Conservation (phyloP, 2,113 vertebrate genomes). For the Galemys pyrenaicus region DNA sequence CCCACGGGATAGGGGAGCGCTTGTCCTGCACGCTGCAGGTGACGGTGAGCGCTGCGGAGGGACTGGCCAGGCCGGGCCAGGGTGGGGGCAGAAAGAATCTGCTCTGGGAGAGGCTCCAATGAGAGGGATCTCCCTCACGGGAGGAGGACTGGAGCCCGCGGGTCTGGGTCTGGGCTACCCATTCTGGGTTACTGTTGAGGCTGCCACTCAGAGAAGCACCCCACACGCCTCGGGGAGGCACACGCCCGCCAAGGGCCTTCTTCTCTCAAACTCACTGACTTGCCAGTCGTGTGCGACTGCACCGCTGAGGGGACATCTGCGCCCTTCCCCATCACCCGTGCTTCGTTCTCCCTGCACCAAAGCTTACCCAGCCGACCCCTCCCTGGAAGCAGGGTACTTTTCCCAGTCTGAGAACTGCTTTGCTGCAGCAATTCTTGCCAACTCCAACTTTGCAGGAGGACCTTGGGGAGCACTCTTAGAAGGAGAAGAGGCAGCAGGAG, state of each 20-base stretch:
- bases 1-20: background rate
- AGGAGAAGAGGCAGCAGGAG: background rate
- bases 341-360: too few species aligned
- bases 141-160: background rate
- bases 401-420: too few species aligned
- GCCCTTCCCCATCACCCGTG: too few species aligned
- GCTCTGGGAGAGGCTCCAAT: background rate
- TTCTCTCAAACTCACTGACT: too few species aligned
- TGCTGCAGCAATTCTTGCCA: too few species aligned
- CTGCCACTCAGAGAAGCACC: background rate
- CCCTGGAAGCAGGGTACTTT: too few species aligned
- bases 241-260: background rate
- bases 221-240: background rate
- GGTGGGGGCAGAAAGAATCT: background rate
- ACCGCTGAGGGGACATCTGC: too few species aligned
- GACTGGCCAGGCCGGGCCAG: background rate
- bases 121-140: fast-evolving
- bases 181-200: background rate
- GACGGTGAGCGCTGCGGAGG: constrained; percentile 27
- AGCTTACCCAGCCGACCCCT: too few species aligned
- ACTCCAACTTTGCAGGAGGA: background rate
- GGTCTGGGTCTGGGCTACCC: background rate
- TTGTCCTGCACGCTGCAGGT: background rate
- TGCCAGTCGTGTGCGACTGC: too few species aligned
- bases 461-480: fast-evolving